Evolutionary conservation across 2,888 invertebrate genomes (phyloP).

Genomic region (Dicyrtomina minuta): DNA sequence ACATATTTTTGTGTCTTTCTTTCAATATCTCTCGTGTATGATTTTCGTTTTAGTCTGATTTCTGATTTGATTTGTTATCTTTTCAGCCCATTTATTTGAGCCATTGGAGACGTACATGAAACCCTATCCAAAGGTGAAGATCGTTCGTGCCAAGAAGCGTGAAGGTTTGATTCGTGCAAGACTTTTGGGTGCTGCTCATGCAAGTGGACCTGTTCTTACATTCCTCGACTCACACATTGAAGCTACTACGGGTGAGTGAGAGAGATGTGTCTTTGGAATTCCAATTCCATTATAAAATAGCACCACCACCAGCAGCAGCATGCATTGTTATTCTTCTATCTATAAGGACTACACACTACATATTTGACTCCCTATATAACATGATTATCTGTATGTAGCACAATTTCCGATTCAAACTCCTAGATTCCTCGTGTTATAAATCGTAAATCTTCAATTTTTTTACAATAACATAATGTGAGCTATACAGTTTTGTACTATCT

Average conservation of each 20-base stretch:
- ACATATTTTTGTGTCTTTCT: too few relatives aligned
- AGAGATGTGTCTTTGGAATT: slow-evolving; percentile 1
- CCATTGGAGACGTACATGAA: slow-evolving; percentile 89
- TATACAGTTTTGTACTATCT: too few relatives aligned
- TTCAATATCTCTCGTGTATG: too few relatives aligned
- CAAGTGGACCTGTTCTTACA: slow-evolving; percentile 85
- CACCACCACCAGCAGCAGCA: too few relatives aligned
- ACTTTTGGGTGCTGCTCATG: slow-evolving; percentile 80
- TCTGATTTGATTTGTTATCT: neutral
- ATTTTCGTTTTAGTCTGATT: neutral
- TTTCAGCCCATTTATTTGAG: slow-evolving; percentile 55
- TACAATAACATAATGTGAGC: too few relatives aligned
- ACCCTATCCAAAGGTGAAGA: slow-evolving; percentile 81
- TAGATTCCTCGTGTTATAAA: too few relatives aligned
- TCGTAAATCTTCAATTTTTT: too few relatives aligned
- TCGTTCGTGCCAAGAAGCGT: slow-evolving; percentile 84
- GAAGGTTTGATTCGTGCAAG: slow-evolving; percentile 95
- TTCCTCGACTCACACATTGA: slow-evolving; percentile 99
- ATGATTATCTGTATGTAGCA: too few relatives aligned
- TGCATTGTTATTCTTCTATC: neutral
- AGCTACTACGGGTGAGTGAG: slow-evolving; percentile 49
- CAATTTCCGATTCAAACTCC: too few relatives aligned
- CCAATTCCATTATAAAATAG: neutral
- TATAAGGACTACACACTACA: neutral
- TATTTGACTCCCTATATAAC: neutral